Percentiles rank a stretch among this genome's conserved stretches.
These are phyloP conservation scores for Pseudococcus longispinus DNA, from an alignment of 2,888 invertebrate genomes.

Conservation along the genomic window DNA sequence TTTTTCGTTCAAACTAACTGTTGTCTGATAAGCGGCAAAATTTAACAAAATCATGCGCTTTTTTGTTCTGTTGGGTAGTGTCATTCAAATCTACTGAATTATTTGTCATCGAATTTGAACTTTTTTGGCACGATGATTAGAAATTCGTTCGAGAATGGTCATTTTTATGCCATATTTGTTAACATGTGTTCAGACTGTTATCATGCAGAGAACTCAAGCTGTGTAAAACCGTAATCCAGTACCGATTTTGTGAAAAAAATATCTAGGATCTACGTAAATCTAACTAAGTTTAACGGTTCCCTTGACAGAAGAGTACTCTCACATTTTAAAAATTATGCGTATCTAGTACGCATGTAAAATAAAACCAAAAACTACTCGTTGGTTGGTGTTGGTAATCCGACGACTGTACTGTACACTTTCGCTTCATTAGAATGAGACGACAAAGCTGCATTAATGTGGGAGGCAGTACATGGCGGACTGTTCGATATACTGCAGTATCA, in stretches of 20 bases:
- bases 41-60: not conserved
- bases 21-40: not conserved
- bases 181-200: not conserved
- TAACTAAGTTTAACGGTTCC: not conserved
- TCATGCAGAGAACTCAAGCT: not conserved
- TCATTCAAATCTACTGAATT: not conserved
- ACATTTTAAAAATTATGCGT: not conserved
- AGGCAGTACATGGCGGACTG: not conserved
- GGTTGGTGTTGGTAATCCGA: not conserved
- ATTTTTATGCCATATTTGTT: not conserved
- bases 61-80: not conserved
- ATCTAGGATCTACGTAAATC: not conserved
- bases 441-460: slow-evolving; percentile 3
- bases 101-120: not conserved
- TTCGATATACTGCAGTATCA: not conserved
- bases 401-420: not conserved
- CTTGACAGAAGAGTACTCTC: not conserved
- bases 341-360: not conserved
- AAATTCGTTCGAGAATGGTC: not conserved
- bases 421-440: slow-evolving; percentile 21
- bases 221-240: not conserved
- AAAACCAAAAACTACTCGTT: not conserved
- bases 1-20: not conserved
- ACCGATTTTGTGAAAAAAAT: not conserved
- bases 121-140: not conserved